Percentiles rank a stretch among this genome's conserved stretches.
phyloP scores from a whole-genome alignment of 2,888 invertebrate species.

The Mechanitis mazaeus region DNA sequence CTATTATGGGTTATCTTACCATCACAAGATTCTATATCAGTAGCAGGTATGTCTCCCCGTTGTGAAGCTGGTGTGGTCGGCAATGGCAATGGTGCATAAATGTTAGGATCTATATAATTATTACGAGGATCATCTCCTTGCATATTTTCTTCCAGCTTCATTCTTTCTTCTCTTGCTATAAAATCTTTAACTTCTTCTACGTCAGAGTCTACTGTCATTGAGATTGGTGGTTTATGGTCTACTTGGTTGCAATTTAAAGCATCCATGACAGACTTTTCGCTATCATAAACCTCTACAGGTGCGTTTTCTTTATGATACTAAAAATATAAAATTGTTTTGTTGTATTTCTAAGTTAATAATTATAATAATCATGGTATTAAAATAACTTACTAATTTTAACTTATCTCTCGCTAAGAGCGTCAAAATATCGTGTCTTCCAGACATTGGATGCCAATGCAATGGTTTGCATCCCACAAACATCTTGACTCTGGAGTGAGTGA shows the following conservation, averaged over 20 bases:
- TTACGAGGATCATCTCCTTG: constrained; percentile 63
- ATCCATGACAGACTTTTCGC: constrained; percentile 66
- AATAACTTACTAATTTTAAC: constrained; percentile 74
- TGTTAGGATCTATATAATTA: constrained; percentile 52
- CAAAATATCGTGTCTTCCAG: constrained; percentile 77
- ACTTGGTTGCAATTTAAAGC: constrained; percentile 66
- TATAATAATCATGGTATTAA: background rate
- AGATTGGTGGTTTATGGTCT: constrained; percentile 44
- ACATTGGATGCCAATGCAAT: constrained; percentile 79
- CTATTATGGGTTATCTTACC: constrained; percentile 41
- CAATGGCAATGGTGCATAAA: constrained; percentile 37
- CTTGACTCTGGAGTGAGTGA: constrained; percentile 78
- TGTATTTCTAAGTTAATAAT: background rate
- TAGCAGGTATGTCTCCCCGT: constrained; percentile 67
- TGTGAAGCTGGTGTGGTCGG: constrained; percentile 39
- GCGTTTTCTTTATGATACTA: constrained; percentile 79
- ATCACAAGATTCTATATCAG: constrained; percentile 65
- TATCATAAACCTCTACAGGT: constrained; percentile 72
- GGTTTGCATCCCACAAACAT: constrained; percentile 80
- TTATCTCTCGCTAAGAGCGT: constrained; percentile 69
- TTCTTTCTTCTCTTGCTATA: constrained; percentile 51
- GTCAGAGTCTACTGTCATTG: constrained; percentile 52
- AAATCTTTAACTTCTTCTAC: constrained; percentile 62
- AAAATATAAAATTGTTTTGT: constrained; percentile 26
- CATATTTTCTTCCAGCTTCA: constrained; percentile 60